Conservation (phyloP, 2,888 invertebrate species). For the Chaetogeoica ovagalla region DNA sequence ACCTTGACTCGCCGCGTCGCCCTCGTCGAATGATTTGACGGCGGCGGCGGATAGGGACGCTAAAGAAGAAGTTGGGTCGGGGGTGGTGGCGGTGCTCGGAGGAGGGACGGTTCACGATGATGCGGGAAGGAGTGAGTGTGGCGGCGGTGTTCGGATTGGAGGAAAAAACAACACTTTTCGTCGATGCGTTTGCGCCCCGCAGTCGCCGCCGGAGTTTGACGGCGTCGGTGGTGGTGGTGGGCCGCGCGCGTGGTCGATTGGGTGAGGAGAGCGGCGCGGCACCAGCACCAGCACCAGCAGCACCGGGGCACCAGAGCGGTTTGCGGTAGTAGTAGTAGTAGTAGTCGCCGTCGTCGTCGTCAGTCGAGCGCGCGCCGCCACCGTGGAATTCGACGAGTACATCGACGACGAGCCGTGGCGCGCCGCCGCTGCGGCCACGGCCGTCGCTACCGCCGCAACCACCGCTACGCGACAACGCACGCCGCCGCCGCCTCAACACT, state of each 20-base stretch:
- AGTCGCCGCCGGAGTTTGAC: not conserved
- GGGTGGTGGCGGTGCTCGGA: not conserved
- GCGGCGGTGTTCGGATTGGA: not conserved
- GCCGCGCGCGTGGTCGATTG: not conserved
- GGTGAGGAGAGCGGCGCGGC: not conserved
- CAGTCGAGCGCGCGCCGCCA: conserved; percentile 45
- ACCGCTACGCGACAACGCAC: conserved; percentile 46
- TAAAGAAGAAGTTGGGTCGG: conserved; percentile 3
- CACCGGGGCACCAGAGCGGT: not conserved
- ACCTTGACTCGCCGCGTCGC: conserved; percentile 15
- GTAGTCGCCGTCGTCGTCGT: conserved; percentile 24
- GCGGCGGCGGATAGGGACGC: not conserved
- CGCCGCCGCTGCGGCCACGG: conserved; percentile 54
- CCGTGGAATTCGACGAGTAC: conserved; percentile 53
- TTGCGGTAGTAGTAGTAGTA: not conserved
- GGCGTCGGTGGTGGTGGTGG: conserved; percentile 13
- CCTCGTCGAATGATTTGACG: conserved; percentile 7
- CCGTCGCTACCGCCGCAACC: conserved; percentile 49
- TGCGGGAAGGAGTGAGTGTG: too few species aligned
- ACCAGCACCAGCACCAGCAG: not conserved
- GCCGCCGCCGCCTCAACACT: conserved; percentile 55
- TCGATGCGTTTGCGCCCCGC: conserved; percentile 43
- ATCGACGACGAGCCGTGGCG: conserved; percentile 52
- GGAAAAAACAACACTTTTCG: conserved; percentile 45
- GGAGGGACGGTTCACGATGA: not conserved